These are phyloP conservation scores for Anoplolepis gracilipes DNA, from an alignment of 1,140 invertebrate species.

Conservation along the genomic window DNA sequence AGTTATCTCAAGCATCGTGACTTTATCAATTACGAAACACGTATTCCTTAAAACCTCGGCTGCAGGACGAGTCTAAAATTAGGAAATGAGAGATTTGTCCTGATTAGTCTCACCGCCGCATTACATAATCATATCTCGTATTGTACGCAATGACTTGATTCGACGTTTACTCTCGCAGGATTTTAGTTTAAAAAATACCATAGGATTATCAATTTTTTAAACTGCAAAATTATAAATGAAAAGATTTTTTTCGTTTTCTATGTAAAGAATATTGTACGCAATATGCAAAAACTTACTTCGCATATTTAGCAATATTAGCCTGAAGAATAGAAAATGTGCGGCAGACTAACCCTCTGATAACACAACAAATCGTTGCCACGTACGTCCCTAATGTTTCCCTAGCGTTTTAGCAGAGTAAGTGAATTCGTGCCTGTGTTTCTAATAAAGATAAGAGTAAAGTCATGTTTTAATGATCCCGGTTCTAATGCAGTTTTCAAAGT, in stretches of 20 bases:
- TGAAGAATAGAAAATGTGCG: neutral
- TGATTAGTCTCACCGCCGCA: neutral
- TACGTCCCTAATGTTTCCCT: neutral
- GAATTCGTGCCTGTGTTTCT: neutral
- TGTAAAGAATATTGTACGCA: neutral
- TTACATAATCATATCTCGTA: neutral
- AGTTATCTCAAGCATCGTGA: constrained; percentile 15
- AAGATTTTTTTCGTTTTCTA: neutral
- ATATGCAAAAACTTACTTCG: neutral
- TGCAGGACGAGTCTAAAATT: neutral
- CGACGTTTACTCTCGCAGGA: neutral
- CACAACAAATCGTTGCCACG: neutral
- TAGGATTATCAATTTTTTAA: neutral
- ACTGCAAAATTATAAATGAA: neutral
- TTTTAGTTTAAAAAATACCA: neutral
- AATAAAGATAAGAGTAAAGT: constrained; percentile 11
- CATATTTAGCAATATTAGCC: neutral
- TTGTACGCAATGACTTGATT: neutral
- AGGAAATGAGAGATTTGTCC: neutral
- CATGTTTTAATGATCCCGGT: neutral
- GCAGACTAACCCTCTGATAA: neutral
- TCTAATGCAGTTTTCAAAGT: neutral
- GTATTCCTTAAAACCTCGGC: neutral
- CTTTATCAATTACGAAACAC: constrained; percentile 19
- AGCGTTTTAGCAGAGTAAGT: neutral